Evolutionary conservation across 92 coral and sea anemone genomes (phyloP), one percentile per base, ranked within the genome.

Genomic region (Palythoa grandiflora): DNA sequence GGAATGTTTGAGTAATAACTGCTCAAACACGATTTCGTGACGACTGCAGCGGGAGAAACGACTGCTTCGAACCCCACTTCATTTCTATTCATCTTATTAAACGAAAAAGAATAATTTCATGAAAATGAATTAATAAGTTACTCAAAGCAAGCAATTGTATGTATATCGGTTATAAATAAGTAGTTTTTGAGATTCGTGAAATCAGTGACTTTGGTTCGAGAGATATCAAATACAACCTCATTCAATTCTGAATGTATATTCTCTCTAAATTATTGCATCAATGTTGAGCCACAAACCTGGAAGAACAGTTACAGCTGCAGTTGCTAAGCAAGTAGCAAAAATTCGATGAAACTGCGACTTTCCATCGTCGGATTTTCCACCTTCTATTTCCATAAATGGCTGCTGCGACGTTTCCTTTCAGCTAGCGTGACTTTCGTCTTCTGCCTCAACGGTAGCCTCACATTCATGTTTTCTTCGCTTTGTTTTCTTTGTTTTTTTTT

Each of bases 281-380:
- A 63, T 17, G 17, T 35, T 3, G 35, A 5, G 5, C 70, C 53
- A 80, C 85, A 80, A 80, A 80, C 85, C 85, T 80, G 85, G 85
- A 11, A 80, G 17, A 20, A 65, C 52, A 6, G 85, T 80, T n/a
- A 61, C 73, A 60, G 85, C 73, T 39, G 35, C 73, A 40, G 85
- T 63, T 80, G 51, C 73, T 38, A 80, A 47, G 61, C 73, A 80
- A 19, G 85, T 68, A 17, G 85, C 38, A 1, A 80, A 11, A 80
- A 63, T 40, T 40, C 38, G 72, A 80, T 40, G 57, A 38, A 39
- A 44, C 8, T 20, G n/a, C 2, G 73, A n/a, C 28, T 80, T 80
- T 68, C 36, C 50, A 37, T 80, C 28, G 4, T 36, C 55, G 17
- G n/a, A 21, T 20, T 63, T 40, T 39, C 61, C 85, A 44, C 35